A percentile compares a stretch with the other conserved stretches of the same genome.
Evolutionary conservation across 2,888 invertebrate genomes (phyloP).

Genomic region (Dryomyza anilis): DNA sequence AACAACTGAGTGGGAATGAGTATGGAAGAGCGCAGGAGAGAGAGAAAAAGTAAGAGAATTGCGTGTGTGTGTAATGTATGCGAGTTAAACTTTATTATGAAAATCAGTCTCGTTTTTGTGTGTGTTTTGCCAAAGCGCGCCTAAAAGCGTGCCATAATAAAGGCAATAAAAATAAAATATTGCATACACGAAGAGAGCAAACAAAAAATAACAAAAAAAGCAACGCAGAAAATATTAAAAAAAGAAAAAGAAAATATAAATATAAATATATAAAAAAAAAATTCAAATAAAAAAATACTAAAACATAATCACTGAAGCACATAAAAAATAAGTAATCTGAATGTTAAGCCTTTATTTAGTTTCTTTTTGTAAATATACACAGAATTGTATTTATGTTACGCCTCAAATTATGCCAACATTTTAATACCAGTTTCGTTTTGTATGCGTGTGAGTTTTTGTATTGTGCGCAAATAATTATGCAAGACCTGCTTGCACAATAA

Average conservation of each 20-base stretch:
- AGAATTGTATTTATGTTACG: background rate
- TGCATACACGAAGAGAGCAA: slow-evolving; percentile 1
- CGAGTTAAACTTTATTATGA: slow-evolving; percentile 5
- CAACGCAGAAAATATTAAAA: too few relatives aligned
- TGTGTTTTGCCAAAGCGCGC: slow-evolving; percentile 24
- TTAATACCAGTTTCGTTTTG: too few relatives aligned
- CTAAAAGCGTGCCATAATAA: slow-evolving; percentile 23
- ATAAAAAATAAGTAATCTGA: background rate
- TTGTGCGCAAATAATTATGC: too few relatives aligned
- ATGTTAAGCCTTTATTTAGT: background rate
- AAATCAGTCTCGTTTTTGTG: background rate
- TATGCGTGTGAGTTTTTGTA: too few relatives aligned
- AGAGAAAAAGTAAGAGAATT: background rate
- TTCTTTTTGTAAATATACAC: slow-evolving; percentile 3
- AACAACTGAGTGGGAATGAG: background rate
- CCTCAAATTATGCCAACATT: too few relatives aligned
- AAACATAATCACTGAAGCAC: background rate
- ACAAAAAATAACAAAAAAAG: background rate
- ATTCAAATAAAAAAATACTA: too few relatives aligned
- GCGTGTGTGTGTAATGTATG: background rate
- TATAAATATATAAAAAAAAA: too few relatives aligned
- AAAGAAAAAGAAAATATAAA: too few relatives aligned
- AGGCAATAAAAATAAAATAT: slow-evolving; percentile 25
- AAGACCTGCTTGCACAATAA: too few relatives aligned
- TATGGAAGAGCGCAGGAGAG: background rate